Base-by-base conservation (phyloP, 2,888 invertebrate genomes). In the Scaptomyza caliginosa region DNA sequence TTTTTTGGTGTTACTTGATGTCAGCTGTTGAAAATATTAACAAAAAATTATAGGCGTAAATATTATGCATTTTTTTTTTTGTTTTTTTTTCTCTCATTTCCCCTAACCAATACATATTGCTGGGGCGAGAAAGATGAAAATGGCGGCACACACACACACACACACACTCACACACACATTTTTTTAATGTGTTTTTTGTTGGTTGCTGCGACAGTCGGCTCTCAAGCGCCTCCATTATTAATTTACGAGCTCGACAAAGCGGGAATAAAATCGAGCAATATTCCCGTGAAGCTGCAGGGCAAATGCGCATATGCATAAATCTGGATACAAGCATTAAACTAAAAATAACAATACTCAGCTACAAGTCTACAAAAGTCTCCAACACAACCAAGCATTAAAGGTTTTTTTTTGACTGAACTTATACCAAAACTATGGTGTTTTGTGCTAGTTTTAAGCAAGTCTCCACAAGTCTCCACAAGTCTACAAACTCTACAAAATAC, bases 11-110 rank as follows among this genome's bases (percentile, higher is more conserved):
- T 66, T 81, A 74, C 67, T 82, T 58, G 72, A 68, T 83, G 80
- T 81, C 85, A 82, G 81, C 81, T 82, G 81, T 75, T 82, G 81
- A 82, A 85, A 82, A 82, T 82, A 82, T 82, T 82, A 85, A 72
- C 56, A 68, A 54, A 68, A 82, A 77, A 79, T 82, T 81, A 85
- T 85, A 77, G 74, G 72, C 79, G 79, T 82, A 85, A 82, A 82
- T 85, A 82, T 82, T 82, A 82, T 85, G 83, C 82, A 85, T 79
- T 79, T 80, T 69, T 54, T 66, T 52, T 24, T 13, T 16, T 6
- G n/a, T n/a, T n/a, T n/a, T n/a, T n/a, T n/a, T n/a, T n/a, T n/a
- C n/a, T n/a, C n/a, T n/a, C n/a, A n/a, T n/a, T n/a, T n/a, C n/a
- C n/a, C n/a, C n/a, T n/a, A n/a, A n/a, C n/a, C n/a, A n/a, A n/a